These are phyloP conservation scores for Hermetia illucens DNA, from an alignment of 1,140 invertebrate genomes.

Conservation along the genomic window DNA sequence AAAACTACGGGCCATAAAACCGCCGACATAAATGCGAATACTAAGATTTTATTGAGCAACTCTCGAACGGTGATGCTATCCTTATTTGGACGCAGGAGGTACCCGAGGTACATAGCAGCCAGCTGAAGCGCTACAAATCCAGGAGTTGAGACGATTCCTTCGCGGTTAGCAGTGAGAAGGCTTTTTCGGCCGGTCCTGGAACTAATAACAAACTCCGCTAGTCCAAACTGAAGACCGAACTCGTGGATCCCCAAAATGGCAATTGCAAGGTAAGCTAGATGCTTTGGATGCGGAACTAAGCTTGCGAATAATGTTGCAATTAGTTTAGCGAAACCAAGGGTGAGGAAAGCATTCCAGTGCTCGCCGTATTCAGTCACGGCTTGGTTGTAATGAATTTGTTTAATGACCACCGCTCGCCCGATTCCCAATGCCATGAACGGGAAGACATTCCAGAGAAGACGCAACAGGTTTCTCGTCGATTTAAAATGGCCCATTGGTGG, in stretches of 20 bases:
- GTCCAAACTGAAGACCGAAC: conserved; percentile 40
- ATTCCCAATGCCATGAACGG: conserved; percentile 58
- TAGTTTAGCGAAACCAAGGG: conserved; percentile 69
- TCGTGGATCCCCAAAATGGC: conserved; percentile 54
- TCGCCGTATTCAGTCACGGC: conserved; percentile 85
- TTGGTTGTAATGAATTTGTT: conserved; percentile 63
- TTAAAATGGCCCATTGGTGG: conserved; percentile 26
- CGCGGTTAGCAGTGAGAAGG: conserved; percentile 71
- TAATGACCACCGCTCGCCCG: conserved; percentile 45
- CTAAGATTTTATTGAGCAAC: too few relatives aligned
- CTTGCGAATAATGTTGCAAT: conserved; percentile 43
- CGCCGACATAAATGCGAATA: too few relatives aligned
- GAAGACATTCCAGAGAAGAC: too few relatives aligned
- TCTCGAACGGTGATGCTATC: too few relatives aligned
- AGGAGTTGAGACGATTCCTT: conserved; percentile 70
- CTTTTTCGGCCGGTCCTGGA: conserved; percentile 34
- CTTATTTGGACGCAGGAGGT: too few relatives aligned
- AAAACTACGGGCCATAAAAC: too few relatives aligned
- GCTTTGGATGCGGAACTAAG: too few relatives aligned
- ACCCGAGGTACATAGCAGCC: conserved; percentile 53
- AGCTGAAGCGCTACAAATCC: conserved; percentile 79
- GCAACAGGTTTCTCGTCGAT: conserved; percentile 13
- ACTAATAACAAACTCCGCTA: conserved; percentile 60
- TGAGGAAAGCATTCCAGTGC: conserved; percentile 97
- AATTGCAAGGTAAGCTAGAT: too few relatives aligned